Evolutionary conservation across 2,113 vertebrate genomes (phyloP), one percentile per base, ranked within the genome.

Genomic region (Cettia cetti): DNA sequence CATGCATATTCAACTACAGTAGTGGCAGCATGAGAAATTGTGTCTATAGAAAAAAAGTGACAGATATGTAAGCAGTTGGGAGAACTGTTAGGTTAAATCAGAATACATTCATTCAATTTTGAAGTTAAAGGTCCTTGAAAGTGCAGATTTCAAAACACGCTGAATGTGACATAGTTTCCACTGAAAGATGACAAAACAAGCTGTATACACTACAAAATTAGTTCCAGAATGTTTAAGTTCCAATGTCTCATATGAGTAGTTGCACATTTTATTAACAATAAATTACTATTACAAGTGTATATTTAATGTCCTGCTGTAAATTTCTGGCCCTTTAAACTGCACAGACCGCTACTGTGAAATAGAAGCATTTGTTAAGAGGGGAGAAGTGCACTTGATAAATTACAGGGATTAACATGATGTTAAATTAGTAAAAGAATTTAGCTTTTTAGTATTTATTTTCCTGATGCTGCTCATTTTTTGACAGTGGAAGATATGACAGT

Each of bases 401-500:
- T 95, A 94, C 68, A 92, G 26, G 92, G 88, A 97, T 97, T 96
- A 94, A 78, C 23, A 30, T 22, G 44, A 89, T 92, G 64, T 90
- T 90, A 97, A 94, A 96, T 86, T 86, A 93, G 94, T 49, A 65
- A 74, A 96, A 94, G 65, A 92, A 86, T 84, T 95, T 61, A 78
- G 85, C 59, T 91, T 86, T 93, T 94, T 53, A 89, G 69, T 96
- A 96, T 96, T 93, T 95, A 95, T 93, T 97, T 96, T 94, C 82
- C 83, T 78, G 76, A 85, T 39, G 52, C 79, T 84, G 68, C 82
- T 92, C 52, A 78, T 44, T 78, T 95, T 93, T 92, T 94, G 92
- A 95, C 94, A 93, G 75, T 7, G 1, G 70, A 77, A 87, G 72
- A 92, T 40, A 80, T 15, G 72, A 54, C 16, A 75, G 77, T 72